Evolutionary conservation across 2,113 vertebrate species (phyloP).

Genomic region (Lampris megalopsis): DNA sequence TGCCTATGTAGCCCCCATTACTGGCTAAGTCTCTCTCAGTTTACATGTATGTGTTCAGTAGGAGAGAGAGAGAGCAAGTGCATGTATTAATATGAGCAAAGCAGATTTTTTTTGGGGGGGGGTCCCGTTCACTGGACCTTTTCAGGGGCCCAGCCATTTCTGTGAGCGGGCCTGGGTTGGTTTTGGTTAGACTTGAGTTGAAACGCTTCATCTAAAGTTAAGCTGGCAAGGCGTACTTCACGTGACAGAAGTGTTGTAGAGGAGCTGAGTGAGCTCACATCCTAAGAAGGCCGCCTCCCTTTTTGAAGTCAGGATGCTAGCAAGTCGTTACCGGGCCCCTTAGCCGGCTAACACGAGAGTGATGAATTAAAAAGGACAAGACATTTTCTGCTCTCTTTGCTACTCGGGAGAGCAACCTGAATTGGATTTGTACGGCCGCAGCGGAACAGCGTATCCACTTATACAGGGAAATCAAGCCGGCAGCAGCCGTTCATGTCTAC

Average conservation of each 20-base stretch:
- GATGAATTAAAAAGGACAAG: constrained; percentile 74
- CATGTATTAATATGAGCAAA: too few species aligned
- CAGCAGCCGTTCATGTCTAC: constrained; percentile 53
- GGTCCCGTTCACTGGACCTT: too few species aligned
- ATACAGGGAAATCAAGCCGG: constrained; percentile 71
- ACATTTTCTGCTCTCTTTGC: constrained; percentile 70
- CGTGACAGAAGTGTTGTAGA: constrained; percentile 2
- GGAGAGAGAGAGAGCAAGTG: too few species aligned
- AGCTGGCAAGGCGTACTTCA: neutral
- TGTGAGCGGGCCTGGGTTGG: too few species aligned
- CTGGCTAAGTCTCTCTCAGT: too few species aligned
- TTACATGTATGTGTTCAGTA: too few species aligned
- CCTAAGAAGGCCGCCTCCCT: neutral
- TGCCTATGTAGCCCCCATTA: too few species aligned
- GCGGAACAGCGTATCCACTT: constrained; percentile 68
- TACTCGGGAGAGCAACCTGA: constrained; percentile 57
- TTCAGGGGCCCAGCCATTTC: too few species aligned
- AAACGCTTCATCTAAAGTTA: neutral
- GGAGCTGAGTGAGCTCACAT: neutral
- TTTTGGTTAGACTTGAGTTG: too few species aligned
- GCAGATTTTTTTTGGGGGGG: too few species aligned
- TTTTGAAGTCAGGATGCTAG: constrained; percentile 41
- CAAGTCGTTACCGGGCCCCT: constrained; percentile 37
- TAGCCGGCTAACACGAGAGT: constrained; percentile 42
- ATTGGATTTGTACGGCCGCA: constrained; percentile 74